Base-by-base conservation (phyloP, 2,888 invertebrate species). In the Elmis aenea region DNA sequence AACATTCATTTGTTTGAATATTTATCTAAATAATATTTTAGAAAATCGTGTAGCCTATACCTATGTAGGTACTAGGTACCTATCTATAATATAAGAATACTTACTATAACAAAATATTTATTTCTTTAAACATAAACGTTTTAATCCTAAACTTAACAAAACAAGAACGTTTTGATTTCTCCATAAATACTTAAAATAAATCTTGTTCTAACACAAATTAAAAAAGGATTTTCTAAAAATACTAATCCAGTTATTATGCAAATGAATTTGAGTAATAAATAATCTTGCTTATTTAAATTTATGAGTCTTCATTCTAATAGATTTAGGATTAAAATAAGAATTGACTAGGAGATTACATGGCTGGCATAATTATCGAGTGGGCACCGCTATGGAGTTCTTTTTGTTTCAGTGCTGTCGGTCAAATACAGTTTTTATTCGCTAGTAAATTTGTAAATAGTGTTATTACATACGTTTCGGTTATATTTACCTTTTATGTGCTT, bases 241-340 rank as follows among this genome's bases (percentile, higher is more conserved):
- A 18, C 18, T 18, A 18, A 18, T 6, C 5, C 18, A 18, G 8
- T 18, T 18, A 18, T 6, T 18, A 18, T 18, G 5, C 5, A 6
- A 18, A 18, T 18, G 5, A 18, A 18, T 6, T 5, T 18, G 18
- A 18, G 18, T 18, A 6, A 18, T 18, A 8, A 18, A 18, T 8
- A 18, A 18, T n/a, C n/a, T n/a, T n/a, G 18, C 5, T 18, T 6
- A 18, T 18, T 18, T 18, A 18, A 18, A 18, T 18, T 5, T 18
- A 18, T 18, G 8, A 30, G 22, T 30, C 30, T 10, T n/a, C 2
- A 22, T 22, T 22, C 30, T 30, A 30, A 22, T 22, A 14, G 30
- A 6, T n/a, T 9, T 14, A 30, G 14, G 30, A 30, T 30, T 30
- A 22, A 30, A n/a, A 30, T 22, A 30, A 30, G 27, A 30, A 22